These are phyloP conservation scores for Sphenodon punctatus DNA, from an alignment of 2,797 vertebrate species.

Conservation along the genomic window DNA sequence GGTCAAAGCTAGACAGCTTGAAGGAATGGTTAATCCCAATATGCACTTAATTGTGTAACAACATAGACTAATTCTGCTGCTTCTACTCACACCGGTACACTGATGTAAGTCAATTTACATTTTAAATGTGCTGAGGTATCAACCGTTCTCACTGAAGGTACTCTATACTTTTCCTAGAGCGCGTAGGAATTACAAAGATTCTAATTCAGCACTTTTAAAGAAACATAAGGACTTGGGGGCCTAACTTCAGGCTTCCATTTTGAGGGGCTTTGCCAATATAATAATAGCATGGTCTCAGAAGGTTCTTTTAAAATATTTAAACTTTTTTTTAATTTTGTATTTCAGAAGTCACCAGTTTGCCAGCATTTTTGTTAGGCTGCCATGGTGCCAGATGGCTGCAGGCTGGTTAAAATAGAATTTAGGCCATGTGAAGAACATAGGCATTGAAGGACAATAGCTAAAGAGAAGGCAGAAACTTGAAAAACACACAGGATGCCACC, in stretches of 20 bases:
- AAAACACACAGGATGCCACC: neutral
- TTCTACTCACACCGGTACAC: neutral
- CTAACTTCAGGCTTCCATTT: too few relatives aligned
- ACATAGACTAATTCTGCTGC: neutral
- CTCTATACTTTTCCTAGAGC: too few relatives aligned
- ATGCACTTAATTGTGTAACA: conserved; percentile 31
- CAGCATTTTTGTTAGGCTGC: neutral
- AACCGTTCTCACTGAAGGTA: too few relatives aligned
- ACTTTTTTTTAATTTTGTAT: neutral
- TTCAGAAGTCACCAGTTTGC: neutral
- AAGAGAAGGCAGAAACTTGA: neutral
- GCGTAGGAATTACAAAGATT: too few relatives aligned
- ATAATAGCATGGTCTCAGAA: conserved; percentile 12
- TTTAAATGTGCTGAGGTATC: too few relatives aligned
- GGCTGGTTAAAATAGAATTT: conserved; percentile 1
- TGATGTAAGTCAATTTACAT: too few relatives aligned
- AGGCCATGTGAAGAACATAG: neutral
- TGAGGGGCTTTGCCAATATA: neutral
- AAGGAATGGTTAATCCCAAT: conserved; percentile 23
- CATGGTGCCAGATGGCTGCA: neutral
- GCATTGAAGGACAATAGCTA: neutral
- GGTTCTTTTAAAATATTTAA: conserved; percentile 15
- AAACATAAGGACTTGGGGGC: too few relatives aligned
- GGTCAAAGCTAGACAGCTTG: conserved; percentile 46
- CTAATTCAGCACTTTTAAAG: too few relatives aligned